phyloP scores from a whole-genome alignment of 2,888 invertebrate genomes.

The Hypselothyrea guttata region DNA sequence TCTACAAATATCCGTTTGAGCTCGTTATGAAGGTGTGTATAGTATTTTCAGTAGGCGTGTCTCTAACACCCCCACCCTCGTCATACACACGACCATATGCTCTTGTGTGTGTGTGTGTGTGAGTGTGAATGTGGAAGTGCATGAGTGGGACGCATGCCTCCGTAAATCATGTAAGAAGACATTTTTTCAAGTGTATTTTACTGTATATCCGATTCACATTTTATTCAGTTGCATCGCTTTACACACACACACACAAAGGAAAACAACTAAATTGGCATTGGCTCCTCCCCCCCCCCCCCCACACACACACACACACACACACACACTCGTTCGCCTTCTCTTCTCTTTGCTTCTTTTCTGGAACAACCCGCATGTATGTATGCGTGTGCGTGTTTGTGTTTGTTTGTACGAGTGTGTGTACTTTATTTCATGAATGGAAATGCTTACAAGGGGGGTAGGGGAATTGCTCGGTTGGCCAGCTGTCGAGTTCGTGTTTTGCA shows the following conservation, averaged over 20 bases:
- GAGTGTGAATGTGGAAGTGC: conserved; percentile 11
- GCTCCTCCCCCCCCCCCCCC: too few relatives aligned
- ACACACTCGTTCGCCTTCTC: too few relatives aligned
- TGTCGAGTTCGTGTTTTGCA: conserved; percentile 55
- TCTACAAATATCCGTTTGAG: conserved; percentile 97
- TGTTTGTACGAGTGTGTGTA: conserved; percentile 22
- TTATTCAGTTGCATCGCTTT: too few relatives aligned
- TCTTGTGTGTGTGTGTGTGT: conserved; percentile 6
- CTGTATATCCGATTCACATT: too few relatives aligned
- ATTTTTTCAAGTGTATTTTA: too few relatives aligned
- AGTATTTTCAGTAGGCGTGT: conserved; percentile 55
- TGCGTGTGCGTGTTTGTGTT: background rate
- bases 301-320: too few relatives aligned
- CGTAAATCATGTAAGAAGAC: too few relatives aligned
- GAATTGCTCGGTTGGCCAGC: conserved; percentile 16
- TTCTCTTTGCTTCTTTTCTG: too few relatives aligned
- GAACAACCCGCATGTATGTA: conserved; percentile 27
- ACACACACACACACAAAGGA: too few relatives aligned
- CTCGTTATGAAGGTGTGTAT: conserved; percentile 95
- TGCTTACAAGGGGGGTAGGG: background rate
- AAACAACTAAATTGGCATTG: too few relatives aligned
- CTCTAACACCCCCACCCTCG: conserved; percentile 10
- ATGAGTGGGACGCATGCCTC: too few relatives aligned
- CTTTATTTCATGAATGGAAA: conserved; percentile 54
- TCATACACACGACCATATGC: background rate